Base-by-base conservation (phyloP, 1,140 invertebrate genomes). In the Tetramorium alpestre region DNA sequence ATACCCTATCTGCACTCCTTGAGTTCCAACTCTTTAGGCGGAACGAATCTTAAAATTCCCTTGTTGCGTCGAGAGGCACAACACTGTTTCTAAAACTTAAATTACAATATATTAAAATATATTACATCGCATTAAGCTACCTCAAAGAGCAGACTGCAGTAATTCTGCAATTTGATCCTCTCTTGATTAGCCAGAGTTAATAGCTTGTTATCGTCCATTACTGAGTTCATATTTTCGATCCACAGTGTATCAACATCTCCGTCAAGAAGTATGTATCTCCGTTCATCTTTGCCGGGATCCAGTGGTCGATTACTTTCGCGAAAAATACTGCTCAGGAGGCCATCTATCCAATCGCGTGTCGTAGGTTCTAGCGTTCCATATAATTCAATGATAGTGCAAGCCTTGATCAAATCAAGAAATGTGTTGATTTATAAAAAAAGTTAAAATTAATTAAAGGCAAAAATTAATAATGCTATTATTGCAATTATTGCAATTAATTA, bases 221-320 rank as follows among this genome's bases (percentile, higher is more conserved):
- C 98, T 1, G 98, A 98, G 95, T 99, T 99, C 98, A 99, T 99
- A 94, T 99, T 99, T 95, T 99, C 98, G 88, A 99, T 98, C 98
- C 98, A 99, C 7, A 99, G 95, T 8, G 98, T 97, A 96, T 99
- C 98, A 3, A 99, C 98, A 93, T 99, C 98, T 7, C 98, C 98
- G 93, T 99, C 98, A 95, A 99, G 99, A 64, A 98, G 95, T 87
- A 98, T 98, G 92, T 98, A 99, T 72, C 97, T 96, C 70, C 96
- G 96, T 93, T 98, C 98, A 72, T 97, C 95, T 85, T 96, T 96
- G 7, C 96, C 96, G 0, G 96, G 95, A 13, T 97, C 97, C 1
- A 97, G 95, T 1, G 97, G 96, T 95, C 96, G 97, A 95, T 99
- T 99, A 93, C 98, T 98, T 94, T 98, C 98, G 58, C 98, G 96